Conservation (phyloP, 1,140 invertebrate genomes). For the Ephestia elutella region DNA sequence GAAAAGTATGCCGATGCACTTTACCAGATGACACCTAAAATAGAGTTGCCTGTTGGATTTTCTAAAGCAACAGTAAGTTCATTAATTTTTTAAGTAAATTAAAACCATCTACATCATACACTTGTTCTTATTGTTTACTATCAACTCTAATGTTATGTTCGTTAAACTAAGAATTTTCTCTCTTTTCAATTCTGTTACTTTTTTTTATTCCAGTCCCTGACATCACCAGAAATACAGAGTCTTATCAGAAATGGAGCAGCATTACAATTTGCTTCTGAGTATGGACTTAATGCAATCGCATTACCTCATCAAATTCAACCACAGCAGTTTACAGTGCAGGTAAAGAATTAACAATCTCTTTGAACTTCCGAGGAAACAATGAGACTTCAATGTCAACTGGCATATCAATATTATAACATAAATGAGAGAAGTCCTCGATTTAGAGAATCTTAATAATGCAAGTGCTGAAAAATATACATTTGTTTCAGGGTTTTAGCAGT, state of each 20-base stretch:
- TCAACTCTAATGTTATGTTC: too few relatives aligned
- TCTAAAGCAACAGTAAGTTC: constrained; percentile 49
- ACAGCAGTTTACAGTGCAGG: constrained; percentile 50
- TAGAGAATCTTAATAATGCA: too few relatives aligned
- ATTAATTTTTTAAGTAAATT: too few relatives aligned
- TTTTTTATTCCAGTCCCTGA: constrained; percentile 53
- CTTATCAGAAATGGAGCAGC: constrained; percentile 74
- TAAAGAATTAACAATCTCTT: constrained; percentile 19
- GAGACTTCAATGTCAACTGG: too few relatives aligned
- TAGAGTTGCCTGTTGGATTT: constrained; percentile 55
- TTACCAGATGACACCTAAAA: constrained; percentile 36
- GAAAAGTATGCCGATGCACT: constrained; percentile 48
- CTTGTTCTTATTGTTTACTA: too few relatives aligned
- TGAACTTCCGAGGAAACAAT: too few relatives aligned
- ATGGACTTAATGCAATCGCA: constrained; percentile 34
- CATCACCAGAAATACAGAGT: constrained; percentile 75
- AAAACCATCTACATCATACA: too few relatives aligned
- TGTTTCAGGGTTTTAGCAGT: constrained; percentile 47
- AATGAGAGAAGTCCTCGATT: too few relatives aligned
- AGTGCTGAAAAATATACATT: background rate
- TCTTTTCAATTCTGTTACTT: background rate
- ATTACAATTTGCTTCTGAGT: constrained; percentile 67
- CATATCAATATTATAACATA: too few relatives aligned
- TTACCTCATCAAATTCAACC: constrained; percentile 50
- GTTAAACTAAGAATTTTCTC: too few relatives aligned